Conservation (phyloP, 64 coral and sea anemone genomes). For the Montipora capricornis region DNA sequence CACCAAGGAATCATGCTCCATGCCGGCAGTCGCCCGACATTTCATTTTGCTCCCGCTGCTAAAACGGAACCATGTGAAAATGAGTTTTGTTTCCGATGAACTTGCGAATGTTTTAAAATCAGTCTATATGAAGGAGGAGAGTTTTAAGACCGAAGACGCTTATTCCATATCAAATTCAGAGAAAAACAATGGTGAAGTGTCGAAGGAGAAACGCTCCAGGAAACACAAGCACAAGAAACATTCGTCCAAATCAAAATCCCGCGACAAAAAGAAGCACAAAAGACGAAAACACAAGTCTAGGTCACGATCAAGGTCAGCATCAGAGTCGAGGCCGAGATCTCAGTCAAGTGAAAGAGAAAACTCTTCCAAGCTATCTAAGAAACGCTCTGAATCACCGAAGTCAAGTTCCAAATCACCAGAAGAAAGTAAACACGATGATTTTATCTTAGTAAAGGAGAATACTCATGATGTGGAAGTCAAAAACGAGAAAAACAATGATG, state of each 20-base stretch:
- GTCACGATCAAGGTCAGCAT: background rate
- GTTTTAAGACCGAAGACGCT: background rate
- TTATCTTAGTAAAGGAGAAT: background rate
- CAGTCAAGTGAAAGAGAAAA: conserved; percentile 5
- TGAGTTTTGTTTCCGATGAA: conserved; percentile 50
- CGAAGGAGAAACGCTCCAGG: conserved; percentile 71
- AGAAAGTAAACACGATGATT: conserved; percentile 13
- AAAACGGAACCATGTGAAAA: background rate
- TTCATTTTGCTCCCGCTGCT: background rate
- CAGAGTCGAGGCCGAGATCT: conserved; percentile 34
- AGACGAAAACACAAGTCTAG: conserved; percentile 51
- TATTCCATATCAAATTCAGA: background rate
- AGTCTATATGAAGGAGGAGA: conserved; percentile 14
- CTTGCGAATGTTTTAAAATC: conserved; percentile 42
- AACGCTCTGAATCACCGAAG: background rate
- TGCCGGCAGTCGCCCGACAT: background rate
- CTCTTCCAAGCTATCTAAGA: background rate
- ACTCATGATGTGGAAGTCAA: background rate
- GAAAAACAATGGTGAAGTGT: conserved; percentile 24
- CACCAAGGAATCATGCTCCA: background rate
- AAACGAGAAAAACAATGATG: background rate
- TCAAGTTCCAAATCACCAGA: conserved; percentile 29
- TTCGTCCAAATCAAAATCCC: conserved; percentile 60
- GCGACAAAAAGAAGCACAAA: conserved; percentile 57
- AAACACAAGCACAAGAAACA: conserved; percentile 90